Evolutionary conservation across 2,888 invertebrate species (phyloP), one percentile per base, ranked within the genome.

Genomic region (Cerceris rybyensis): DNA sequence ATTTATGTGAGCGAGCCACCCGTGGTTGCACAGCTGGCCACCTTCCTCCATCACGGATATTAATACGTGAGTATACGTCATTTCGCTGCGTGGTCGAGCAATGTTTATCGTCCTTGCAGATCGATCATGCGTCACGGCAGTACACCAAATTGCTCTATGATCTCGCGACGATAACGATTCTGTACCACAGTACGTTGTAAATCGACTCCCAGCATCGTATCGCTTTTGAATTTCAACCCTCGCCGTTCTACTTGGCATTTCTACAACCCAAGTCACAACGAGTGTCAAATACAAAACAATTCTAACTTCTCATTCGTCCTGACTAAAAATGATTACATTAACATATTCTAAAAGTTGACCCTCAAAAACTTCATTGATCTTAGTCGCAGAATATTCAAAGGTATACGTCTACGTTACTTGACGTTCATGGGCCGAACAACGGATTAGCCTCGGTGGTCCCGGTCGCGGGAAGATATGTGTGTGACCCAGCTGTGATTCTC

Each of bases 401-500:
- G 42, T 57, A 54, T 43, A 72, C 59, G 69, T 69, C 74, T 78
- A 78, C 66, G 74, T 78, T 73, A 78, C 66, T 79, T 78, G 70
- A 78, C 60, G 78, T 65, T 63, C 60, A 61, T 54, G 67, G 54
- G 39, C 58, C 28, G 63, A 64, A 50, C 41, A 72, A 70, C 73
- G 86, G 83, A 84, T 84, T 83, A 85, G 86, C 75, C 86, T 77
- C 83, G 78, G 83, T 83, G 80, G 82, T 82, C 75, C 81, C 70
- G 82, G 67, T 75, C 81, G 67, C 82, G 74, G 71, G 76, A 84
- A 81, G 84, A 85, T 81, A 84, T 80, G 79, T 83, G 81, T 81
- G 84, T 74, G 86, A 82, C 87, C 90, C 91, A 89, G 90, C 90
- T 91, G 91, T 83, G 91, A 90, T 88, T 87, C 88, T 88, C 91